A percentile compares a stretch with the other conserved stretches of the same genome.
Evolutionary conservation across 2,888 invertebrate genomes (phyloP).

Genomic region (Calameuta idolon): DNA sequence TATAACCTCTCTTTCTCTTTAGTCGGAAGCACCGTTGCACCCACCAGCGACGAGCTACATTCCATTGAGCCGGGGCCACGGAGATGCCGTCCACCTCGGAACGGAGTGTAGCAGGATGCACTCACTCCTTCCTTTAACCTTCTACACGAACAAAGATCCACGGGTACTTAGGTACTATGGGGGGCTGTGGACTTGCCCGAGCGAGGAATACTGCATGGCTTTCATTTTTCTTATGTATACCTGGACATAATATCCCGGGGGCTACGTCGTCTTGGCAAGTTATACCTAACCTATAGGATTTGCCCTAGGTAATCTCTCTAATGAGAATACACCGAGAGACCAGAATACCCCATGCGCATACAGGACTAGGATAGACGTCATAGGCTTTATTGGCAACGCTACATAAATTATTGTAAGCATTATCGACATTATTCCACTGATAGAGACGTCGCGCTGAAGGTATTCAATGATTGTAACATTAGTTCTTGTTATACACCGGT

Average conservation of each 20-base stretch:
- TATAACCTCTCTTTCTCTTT: slow-evolving; percentile 20
- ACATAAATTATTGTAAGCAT: neutral
- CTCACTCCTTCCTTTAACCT: slow-evolving; percentile 9
- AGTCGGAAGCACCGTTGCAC: slow-evolving; percentile 23
- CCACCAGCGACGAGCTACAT: slow-evolving; percentile 25
- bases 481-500: neutral
- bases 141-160: slow-evolving; percentile 27
- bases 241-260: neutral
- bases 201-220: slow-evolving; percentile 15
- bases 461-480: neutral
- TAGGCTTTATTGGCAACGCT: neutral
- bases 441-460: too few species aligned
- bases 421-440: too few species aligned
- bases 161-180: slow-evolving; percentile 13
- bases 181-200: neutral
- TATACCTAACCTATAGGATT: neutral
- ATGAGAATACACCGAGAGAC: neutral
- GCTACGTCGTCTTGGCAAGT: neutral
- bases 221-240: slow-evolving; percentile 19
- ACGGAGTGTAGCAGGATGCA: slow-evolving; percentile 7
- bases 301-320: neutral
- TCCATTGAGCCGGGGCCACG: slow-evolving; percentile 23
- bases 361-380: neutral
- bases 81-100: slow-evolving; percentile 21
- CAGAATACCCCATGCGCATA: neutral